phyloP scores from a whole-genome alignment of 2,888 invertebrate genomes.

The Nysson spinosus region DNA sequence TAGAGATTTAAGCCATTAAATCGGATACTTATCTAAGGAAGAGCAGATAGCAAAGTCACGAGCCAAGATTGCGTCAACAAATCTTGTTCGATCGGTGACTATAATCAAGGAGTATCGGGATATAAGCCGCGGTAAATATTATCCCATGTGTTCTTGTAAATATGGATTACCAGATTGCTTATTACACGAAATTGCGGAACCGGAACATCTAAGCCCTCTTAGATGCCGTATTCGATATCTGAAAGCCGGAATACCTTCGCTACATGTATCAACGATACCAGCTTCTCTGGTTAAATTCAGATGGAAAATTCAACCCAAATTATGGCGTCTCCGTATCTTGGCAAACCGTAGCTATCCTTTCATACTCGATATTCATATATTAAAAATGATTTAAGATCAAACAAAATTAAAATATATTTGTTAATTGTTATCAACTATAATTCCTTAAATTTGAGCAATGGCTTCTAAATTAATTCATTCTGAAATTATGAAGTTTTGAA shows the following conservation, averaged over 20 bases:
- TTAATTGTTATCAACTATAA: too few species aligned
- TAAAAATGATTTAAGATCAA: too few species aligned
- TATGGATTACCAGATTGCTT: not conserved
- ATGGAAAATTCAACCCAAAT: too few species aligned
- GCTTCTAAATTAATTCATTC: too few species aligned
- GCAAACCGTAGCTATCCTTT: too few species aligned
- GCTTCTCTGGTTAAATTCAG: too few species aligned
- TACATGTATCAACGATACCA: too few species aligned
- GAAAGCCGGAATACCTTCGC: not conserved
- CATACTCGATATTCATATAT: too few species aligned
- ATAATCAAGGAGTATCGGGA: not conserved
- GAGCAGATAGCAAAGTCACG: conserved; percentile 20
- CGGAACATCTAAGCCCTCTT: not conserved
- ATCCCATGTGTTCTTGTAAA: not conserved
- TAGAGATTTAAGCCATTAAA: not conserved
- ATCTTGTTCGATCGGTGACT: conserved; percentile 7
- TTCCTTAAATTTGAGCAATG: too few species aligned
- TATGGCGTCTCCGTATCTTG: too few species aligned
- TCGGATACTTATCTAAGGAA: conserved; percentile 18
- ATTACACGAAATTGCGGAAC: not conserved
- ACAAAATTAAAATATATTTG: too few species aligned
- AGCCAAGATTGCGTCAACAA: conserved; percentile 14
- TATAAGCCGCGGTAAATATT: not conserved
- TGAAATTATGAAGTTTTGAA: too few species aligned
- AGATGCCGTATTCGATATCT: not conserved